These are phyloP conservation scores for Entelurus aequoreus DNA, from an alignment of 2,113 vertebrate species.

Conservation along the genomic window DNA sequence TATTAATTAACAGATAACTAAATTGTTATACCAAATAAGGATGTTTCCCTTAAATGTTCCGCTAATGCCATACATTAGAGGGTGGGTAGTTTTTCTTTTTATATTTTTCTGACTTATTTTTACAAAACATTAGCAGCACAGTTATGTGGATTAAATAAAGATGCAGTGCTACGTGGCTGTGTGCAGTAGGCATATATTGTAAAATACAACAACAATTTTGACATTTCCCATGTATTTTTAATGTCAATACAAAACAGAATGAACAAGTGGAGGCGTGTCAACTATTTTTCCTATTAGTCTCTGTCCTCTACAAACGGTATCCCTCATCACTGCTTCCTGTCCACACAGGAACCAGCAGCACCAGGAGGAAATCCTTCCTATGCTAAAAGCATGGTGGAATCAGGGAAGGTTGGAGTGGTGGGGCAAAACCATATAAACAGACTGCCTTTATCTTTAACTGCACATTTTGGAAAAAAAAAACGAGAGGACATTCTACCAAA, in stretches of 20 bases:
- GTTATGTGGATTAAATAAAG: no score
- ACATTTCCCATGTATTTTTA: neutral
- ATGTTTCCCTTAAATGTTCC: no score
- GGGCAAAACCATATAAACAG: slow-evolving; percentile 42
- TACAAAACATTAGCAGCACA: no score
- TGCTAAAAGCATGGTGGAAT: slow-evolving; percentile 54
- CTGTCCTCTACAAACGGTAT: slow-evolving; percentile 30
- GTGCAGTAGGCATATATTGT: no score
- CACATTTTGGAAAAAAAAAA: slow-evolving; percentile 54
- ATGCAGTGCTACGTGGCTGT: no score
- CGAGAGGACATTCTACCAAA: slow-evolving; percentile 21
- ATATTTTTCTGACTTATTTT: no score
- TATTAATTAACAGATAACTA: no score
- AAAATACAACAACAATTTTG: neutral
- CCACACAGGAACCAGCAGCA: slow-evolving; percentile 66
- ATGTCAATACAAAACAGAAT: neutral
- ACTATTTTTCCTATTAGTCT: slow-evolving; percentile 13
- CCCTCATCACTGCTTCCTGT: slow-evolving; percentile 64
- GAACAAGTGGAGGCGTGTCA: slow-evolving; percentile 2
- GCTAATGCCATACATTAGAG: no score
- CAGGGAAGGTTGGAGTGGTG: slow-evolving; percentile 13
- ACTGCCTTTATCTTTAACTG: slow-evolving; percentile 54
- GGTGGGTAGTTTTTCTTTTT: no score
- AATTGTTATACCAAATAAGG: no score
- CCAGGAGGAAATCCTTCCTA: slow-evolving; percentile 68